Conservation (phyloP, 2,797 vertebrate species). For the Sebastes trivittatus region DNA sequence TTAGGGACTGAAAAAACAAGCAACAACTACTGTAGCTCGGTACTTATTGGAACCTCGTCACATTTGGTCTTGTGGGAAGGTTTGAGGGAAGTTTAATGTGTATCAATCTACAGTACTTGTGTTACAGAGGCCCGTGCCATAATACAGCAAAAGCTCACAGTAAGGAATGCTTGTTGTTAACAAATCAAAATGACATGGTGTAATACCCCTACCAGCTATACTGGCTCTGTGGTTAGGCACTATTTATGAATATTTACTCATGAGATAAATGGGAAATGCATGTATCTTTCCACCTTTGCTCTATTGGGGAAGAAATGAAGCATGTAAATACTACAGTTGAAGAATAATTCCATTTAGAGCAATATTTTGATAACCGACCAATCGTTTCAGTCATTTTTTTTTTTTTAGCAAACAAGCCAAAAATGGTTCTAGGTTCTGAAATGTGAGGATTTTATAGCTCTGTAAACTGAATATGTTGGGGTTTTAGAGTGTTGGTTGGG, state of each 20-base stretch:
- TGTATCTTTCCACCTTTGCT: neutral
- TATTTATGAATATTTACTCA: slow-evolving; percentile 29
- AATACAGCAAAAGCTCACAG: neutral
- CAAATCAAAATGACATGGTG: slow-evolving; percentile 16
- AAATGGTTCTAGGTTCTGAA: neutral
- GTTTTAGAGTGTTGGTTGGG: neutral
- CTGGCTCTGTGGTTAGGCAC: slow-evolving; percentile 2
- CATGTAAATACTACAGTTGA: slow-evolving; percentile 1
- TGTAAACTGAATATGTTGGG: neutral
- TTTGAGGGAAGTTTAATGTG: slow-evolving; percentile 12
- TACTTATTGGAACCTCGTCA: neutral
- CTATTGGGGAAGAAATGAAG: neutral
- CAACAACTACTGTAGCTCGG: neutral
- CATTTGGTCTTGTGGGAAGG: neutral
- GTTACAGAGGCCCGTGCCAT: neutral
- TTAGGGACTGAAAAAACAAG: neutral
- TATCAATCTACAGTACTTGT: neutral
- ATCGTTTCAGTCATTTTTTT: neutral
- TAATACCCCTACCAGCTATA: slow-evolving; percentile 1
- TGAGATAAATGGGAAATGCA: slow-evolving; percentile 14
- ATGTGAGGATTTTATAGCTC: neutral
- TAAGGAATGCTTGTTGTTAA: slow-evolving; percentile 7
- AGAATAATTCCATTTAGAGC: neutral
- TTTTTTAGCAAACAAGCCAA: neutral
- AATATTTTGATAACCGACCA: neutral